phyloP scores from a whole-genome alignment of 1,140 invertebrate species.

The Hycleus cichorii region DNA sequence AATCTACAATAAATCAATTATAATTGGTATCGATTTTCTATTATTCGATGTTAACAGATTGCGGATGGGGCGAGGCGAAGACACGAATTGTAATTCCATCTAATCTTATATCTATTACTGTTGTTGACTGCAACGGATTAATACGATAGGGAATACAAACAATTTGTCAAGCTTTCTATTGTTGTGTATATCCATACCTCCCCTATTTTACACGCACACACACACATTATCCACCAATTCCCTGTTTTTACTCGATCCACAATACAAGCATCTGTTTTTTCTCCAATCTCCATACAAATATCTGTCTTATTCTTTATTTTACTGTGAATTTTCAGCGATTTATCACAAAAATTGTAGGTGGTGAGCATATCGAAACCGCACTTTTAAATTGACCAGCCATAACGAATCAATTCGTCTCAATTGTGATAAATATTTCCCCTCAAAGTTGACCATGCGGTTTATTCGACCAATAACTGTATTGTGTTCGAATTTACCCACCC shows the following conservation, averaged over 20 bases:
- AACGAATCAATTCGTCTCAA: constrained; percentile 19
- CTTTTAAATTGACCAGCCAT: not conserved
- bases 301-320: no score
- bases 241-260: no score
- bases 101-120: constrained; percentile 38
- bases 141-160: constrained; percentile 36
- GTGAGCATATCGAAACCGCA: not conserved
- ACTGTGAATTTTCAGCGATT: no score
- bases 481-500: no score
- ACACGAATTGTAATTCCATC: constrained; percentile 28
- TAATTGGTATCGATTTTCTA: constrained; percentile 34
- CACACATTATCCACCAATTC: no score
- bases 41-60: constrained; percentile 22
- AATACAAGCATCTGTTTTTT: no score
- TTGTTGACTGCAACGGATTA: constrained; percentile 36
- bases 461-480: constrained; percentile 13
- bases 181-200: constrained; percentile 16
- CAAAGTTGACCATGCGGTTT: constrained; percentile 28
- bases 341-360: no score
- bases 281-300: no score
- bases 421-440: constrained; percentile 20
- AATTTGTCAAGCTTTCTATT: constrained; percentile 37
- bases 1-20: constrained; percentile 30
- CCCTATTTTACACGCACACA: not conserved
- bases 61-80: constrained; percentile 4